Conservation (phyloP, 2,113 vertebrate species). For the Bagarius yarrelli region DNA sequence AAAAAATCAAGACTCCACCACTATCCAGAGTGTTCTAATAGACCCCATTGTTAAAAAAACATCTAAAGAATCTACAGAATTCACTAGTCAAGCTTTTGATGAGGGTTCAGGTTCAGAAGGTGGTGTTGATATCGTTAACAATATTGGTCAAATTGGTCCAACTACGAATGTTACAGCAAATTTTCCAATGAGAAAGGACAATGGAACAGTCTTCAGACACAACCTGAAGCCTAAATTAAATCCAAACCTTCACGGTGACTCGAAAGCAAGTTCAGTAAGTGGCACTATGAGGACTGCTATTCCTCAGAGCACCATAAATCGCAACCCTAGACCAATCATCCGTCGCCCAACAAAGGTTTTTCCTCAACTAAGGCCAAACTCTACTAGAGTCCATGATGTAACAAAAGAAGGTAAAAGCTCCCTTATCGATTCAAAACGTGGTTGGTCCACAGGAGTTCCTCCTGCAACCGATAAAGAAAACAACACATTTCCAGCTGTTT, state of each 20-base stretch:
- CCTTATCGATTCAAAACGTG: background rate
- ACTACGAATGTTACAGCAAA: slow-evolving; percentile 3
- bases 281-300: background rate
- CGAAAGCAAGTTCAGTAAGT: background rate
- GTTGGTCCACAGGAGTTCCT: slow-evolving; percentile 1
- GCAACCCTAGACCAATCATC: background rate
- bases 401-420: background rate
- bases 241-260: background rate
- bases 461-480: slow-evolving; percentile 6
- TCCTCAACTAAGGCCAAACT: background rate
- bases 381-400: background rate
- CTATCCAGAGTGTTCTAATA: background rate
- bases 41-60: background rate
- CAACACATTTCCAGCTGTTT: slow-evolving; percentile 8
- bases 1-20: background rate
- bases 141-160: background rate
- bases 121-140: background rate
- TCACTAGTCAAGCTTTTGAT: background rate
- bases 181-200: background rate
- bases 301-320: background rate
- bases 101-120: background rate
- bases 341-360: background rate
- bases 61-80: background rate
- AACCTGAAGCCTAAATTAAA: background rate
- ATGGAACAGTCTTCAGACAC: background rate